Percentiles rank a stretch among this genome's conserved stretches.
phyloP scores from a whole-genome alignment of 2,888 invertebrate species.

The Malacosoma neustria region DNA sequence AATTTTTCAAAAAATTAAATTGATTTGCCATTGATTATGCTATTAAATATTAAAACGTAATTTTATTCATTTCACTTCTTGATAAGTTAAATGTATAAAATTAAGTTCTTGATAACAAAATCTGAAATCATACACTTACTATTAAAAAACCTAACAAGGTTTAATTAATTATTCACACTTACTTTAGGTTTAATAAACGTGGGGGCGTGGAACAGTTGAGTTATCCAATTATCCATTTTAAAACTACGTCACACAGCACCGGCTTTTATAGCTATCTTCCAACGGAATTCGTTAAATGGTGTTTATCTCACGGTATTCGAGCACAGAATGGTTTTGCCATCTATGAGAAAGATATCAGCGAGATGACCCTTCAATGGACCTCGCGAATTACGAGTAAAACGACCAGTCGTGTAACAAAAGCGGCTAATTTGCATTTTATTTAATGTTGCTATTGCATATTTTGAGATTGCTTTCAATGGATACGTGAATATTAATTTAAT shows the following conservation, averaged over 20 bases:
- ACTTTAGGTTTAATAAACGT: slow-evolving; percentile 55
- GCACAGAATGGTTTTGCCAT: slow-evolving; percentile 46
- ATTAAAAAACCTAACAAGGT: too few relatives aligned
- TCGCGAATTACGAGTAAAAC: slow-evolving; percentile 60
- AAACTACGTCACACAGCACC: slow-evolving; percentile 7
- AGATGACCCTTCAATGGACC: slow-evolving; percentile 58
- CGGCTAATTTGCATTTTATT: slow-evolving; percentile 49
- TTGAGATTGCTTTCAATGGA: slow-evolving; percentile 15
- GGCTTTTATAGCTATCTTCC: slow-evolving; percentile 5
- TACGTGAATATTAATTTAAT: slow-evolving; percentile 34
- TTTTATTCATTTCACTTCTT: too few relatives aligned
- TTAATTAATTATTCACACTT: too few relatives aligned
- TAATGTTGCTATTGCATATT: slow-evolving; percentile 21
- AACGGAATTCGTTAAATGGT: slow-evolving; percentile 19
- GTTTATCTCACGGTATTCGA: slow-evolving; percentile 50
- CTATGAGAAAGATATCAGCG: slow-evolving; percentile 50
- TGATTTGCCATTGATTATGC: too few relatives aligned
- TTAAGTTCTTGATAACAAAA: too few relatives aligned
- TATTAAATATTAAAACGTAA: too few relatives aligned
- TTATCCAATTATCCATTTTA: slow-evolving; percentile 66
- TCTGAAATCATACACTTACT: too few relatives aligned
- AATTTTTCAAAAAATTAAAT: too few relatives aligned
- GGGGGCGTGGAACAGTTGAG: slow-evolving; percentile 61
- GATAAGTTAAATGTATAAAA: too few relatives aligned
- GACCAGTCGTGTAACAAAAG: slow-evolving; percentile 51